These are phyloP conservation scores for Calyptomena viridis DNA, from an alignment of 2,113 vertebrate genomes.

Conservation along the genomic window DNA sequence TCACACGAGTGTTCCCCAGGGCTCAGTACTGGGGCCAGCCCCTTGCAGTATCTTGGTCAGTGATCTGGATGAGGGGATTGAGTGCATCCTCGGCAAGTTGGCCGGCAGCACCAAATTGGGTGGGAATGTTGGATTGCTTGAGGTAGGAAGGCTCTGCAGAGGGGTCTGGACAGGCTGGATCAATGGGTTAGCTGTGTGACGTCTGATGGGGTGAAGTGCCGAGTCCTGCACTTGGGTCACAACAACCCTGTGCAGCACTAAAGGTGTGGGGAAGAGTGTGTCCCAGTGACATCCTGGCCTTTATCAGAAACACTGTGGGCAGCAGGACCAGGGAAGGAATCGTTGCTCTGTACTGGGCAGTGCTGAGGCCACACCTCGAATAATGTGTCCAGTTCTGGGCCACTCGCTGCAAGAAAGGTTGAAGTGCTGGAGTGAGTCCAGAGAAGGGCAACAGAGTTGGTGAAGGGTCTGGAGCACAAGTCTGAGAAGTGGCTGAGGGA, in stretches of 20 bases:
- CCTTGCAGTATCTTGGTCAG: not conserved
- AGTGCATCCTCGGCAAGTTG: not conserved
- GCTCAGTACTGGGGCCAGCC: not conserved
- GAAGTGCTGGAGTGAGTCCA: not conserved
- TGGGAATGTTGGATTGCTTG: not conserved
- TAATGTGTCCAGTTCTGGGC: not conserved
- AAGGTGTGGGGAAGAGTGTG: not conserved
- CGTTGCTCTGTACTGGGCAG: accelerated
- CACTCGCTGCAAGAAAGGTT: not conserved
- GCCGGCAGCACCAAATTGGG: not conserved
- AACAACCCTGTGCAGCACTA: no score
- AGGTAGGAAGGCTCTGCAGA: not conserved
- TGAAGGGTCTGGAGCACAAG: not conserved
- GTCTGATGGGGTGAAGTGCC: not conserved
- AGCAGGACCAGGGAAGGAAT: not conserved
- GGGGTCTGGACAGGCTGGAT: not conserved
- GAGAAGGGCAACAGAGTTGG: not conserved
- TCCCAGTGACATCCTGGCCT: not conserved
- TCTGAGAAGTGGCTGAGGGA: not conserved
- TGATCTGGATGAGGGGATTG: not conserved
- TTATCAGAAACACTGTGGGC: not conserved
- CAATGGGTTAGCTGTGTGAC: accelerated
- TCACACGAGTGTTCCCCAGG: not conserved
- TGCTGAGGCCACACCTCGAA: not conserved
- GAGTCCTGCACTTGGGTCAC: not conserved